Evolutionary conservation across 2,888 invertebrate genomes (phyloP).

Genomic region (Melinaea menophilus): DNA sequence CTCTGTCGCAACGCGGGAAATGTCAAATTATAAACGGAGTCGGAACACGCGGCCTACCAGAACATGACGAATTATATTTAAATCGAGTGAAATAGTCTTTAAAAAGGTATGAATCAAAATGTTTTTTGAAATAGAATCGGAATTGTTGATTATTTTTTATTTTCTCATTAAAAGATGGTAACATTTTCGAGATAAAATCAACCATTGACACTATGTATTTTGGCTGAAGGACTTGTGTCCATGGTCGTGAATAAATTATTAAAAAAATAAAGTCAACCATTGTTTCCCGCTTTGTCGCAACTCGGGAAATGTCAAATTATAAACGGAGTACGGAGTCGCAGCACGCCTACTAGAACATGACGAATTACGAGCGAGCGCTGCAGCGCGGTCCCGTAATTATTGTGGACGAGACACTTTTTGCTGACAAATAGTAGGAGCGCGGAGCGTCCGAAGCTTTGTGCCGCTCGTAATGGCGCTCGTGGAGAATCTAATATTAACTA

Average conservation of each 20-base stretch:
- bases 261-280: neutral
- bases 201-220: no score
- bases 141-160: no score
- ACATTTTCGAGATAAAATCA: neutral
- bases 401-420: constrained; percentile 77
- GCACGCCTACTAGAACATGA: constrained; percentile 72
- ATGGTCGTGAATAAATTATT: no score
- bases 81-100: no score
- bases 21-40: constrained; percentile 74
- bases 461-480: constrained; percentile 73
- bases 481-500: constrained; percentile 73
- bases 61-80: constrained; percentile 49
- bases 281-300: constrained; percentile 58
- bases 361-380: constrained; percentile 72
- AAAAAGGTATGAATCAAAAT: no score
- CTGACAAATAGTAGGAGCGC: constrained; percentile 75
- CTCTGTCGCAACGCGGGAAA: constrained; percentile 65
- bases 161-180: neutral
- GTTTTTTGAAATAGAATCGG: no score
- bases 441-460: constrained; percentile 73
- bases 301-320: constrained; percentile 75
- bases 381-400: constrained; percentile 76
- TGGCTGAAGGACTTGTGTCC: no score
- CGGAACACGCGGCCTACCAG: constrained; percentile 72
- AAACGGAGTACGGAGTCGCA: constrained; percentile 69